A percentile compares a stretch with the other conserved stretches of the same genome.
These are phyloP conservation scores for Distichodus sexfasciatus DNA, from an alignment of 2,797 vertebrate genomes.

Conservation along the genomic window DNA sequence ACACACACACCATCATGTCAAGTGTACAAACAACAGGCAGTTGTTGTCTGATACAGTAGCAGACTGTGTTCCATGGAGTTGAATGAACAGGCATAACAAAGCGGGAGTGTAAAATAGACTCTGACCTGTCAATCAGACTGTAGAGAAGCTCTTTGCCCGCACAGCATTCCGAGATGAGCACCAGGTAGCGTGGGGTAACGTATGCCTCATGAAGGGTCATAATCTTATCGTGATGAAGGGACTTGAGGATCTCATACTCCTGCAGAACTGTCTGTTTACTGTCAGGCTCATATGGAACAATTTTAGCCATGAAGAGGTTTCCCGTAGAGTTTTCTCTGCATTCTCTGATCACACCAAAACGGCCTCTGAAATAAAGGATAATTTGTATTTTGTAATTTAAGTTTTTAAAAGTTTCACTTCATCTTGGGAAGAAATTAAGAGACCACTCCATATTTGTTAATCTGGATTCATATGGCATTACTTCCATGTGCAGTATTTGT, in stretches of 20 bases:
- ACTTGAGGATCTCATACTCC: slow-evolving; percentile 95
- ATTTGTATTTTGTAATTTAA: background rate
- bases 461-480: too few relatives aligned
- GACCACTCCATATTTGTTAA: too few relatives aligned
- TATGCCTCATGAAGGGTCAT: slow-evolving; percentile 96
- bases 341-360: slow-evolving; percentile 92
- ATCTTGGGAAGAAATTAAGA: background rate
- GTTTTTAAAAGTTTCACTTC: background rate
- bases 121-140: slow-evolving; percentile 91
- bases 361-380: slow-evolving; percentile 74
- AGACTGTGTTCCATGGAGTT: background rate
- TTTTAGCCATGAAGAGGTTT: slow-evolving; percentile 94
- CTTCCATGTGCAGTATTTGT: too few relatives aligned
- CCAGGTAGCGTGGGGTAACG: slow-evolving; percentile 95
- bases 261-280: slow-evolving; percentile 86
- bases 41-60: background rate
- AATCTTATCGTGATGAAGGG: slow-evolving; percentile 89
- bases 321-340: slow-evolving; percentile 95
- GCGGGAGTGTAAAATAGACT: background rate
- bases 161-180: slow-evolving; percentile 94
- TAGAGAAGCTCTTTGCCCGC: slow-evolving; percentile 92
- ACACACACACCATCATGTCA: background rate
- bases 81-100: background rate
- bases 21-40: slow-evolving; percentile 6
- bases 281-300: slow-evolving; percentile 89